Evolutionary conservation across 1,140 invertebrate species (phyloP), one percentile per base, ranked within the genome.

Genomic region (Psix sp.): DNA sequence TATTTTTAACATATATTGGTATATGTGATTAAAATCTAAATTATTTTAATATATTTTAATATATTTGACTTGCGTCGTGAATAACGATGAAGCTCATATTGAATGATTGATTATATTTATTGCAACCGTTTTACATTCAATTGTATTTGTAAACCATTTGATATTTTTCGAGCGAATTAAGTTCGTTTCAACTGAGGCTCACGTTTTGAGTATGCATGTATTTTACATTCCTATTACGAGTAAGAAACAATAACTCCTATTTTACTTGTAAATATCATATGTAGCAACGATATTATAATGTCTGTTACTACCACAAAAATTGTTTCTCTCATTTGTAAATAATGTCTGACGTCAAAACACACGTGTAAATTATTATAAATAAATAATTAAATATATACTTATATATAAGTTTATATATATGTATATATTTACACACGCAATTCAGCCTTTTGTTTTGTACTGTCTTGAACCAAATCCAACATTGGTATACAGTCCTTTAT

Each of bases 161-260:
- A 18, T 43, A 48, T 24, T 39, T 48, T n/a, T 16, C 18, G 11
- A 31, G 5, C 29, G 10, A 52, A 45, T 18, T 59, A 11, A 20
- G 59, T 7, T 10, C 39, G 35, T 51, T 46, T 21, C 54, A 54
- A 66, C 10, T 35, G 40, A 59, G 36, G 45, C 54, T 56, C 40
- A 45, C 46, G 40, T 62, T 65, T 31, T 39, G 11, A 60, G 62
- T 51, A 36, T 45, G 62, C 39, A 42, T 63, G 51, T 43, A 66
- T 79, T 76, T 79, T 79, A 82, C 81, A 84, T 84, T 83, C 80
- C 81, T 77, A 71, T 21, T 16, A 45, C 74, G 57, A 43, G 49
- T 52, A 18, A 73, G 35, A 63, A 21, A 14, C 36, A 40, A 35
- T 29, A 14, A 46, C 54, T 62, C 26, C 51, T 74, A 70, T 46